Conservation (phyloP, 2,113 vertebrate genomes). For the Tenrec ecaudatus region DNA sequence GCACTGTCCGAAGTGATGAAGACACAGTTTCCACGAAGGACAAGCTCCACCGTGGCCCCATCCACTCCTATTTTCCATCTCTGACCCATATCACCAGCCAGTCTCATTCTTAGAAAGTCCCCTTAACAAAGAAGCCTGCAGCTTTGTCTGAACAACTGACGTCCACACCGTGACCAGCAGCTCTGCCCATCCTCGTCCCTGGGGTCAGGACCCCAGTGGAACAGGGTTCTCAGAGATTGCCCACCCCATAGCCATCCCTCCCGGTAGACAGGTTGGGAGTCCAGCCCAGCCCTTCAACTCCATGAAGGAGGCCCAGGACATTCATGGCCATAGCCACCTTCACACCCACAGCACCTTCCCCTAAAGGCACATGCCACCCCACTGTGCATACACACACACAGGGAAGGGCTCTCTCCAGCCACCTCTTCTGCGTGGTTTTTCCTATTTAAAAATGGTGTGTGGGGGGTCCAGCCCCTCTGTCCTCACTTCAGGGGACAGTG, state of each 20-base stretch:
- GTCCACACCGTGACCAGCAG: not conserved
- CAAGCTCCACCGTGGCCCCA: not conserved
- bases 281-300: too few species aligned
- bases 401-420: not conserved
- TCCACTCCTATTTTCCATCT: not conserved
- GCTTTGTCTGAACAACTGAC: not conserved
- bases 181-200: not conserved
- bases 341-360: not conserved
- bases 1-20: not conserved
- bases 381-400: too few species aligned
- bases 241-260: not conserved
- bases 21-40: rapidly evolving
- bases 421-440: not conserved
- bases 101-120: not conserved
- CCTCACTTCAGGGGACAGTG: not conserved
- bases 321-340: not conserved
- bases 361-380: too few species aligned
- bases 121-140: not conserved
- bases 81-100: not conserved
- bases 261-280: not conserved
- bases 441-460: not conserved
- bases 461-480: not conserved
- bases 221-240: not conserved
- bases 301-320: not conserved
- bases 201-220: not conserved